Evolutionary conservation across 2,113 vertebrate species (phyloP), one percentile per base, ranked within the genome.

Genomic region (Clinocottus analis): DNA sequence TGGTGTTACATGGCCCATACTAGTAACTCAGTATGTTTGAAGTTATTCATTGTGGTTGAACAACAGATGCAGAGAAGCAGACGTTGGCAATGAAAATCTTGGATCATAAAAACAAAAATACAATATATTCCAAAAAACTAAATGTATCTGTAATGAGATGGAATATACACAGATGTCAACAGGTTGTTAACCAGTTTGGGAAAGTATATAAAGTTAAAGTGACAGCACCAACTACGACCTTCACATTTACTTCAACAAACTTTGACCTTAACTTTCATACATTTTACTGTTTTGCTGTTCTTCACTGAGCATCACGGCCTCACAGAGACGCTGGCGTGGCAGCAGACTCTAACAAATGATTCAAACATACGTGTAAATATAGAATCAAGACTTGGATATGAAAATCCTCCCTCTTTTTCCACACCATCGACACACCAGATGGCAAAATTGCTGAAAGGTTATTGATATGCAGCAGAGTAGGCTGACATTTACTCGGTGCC

Each of bases 401-500:
- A 25, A 78, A 65, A 79, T 58, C 4, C 0, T 3, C 12, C n/a
- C 2, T 21, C 12, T 58, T 27, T 37, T 47, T 72, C 25, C 72
- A 23, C 9, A 37, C 14, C 12, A 21, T 19, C 39, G 43, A 56
- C 35, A 61, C 39, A 60, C 41, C 29, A 19, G 51, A 60, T 25
- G 59, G n/a, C 65, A 77, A 41, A 64, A 39, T 45, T 67, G 49
- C 80, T 79, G 60, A 72, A 53, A 80, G 81, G 69, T 84, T 80
- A 80, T 88, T 84, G 84, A 84, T 88, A 88, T 88, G 78, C 86
- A 74, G 60, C 53, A 53, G 64, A 82, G 83, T 27, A 16, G 43
- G 43, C 81, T 90, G 83, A 88, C 86, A 88, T 90, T 90, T 82
- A 69, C 72, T 56, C 69, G 21, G 37, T 70, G 67, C 62, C 72